A percentile compares a stretch with the other conserved stretches of the same genome.
phyloP scores from a whole-genome alignment of 2,888 invertebrate genomes.

The Sphinx pinastri region DNA sequence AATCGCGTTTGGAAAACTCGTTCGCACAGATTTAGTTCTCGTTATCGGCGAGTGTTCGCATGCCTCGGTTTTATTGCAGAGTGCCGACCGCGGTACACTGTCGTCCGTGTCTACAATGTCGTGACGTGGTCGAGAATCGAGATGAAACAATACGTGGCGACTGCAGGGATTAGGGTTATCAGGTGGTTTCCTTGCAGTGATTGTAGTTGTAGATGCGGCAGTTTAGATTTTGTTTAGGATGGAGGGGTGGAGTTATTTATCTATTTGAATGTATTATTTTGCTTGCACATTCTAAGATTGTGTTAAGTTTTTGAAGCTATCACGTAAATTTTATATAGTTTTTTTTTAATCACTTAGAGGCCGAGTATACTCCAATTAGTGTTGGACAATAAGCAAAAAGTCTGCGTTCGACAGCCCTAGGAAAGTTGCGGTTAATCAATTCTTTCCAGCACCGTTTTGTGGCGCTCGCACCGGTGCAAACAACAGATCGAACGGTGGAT shows the following conservation, averaged over 20 bases:
- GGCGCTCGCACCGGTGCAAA: not conserved
- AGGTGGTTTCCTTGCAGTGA: not conserved
- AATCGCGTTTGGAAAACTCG: constrained; percentile 1
- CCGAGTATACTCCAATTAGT: no score
- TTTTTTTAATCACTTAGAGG: no score
- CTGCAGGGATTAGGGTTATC: no score
- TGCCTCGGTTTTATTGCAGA: not conserved
- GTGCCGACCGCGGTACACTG: not conserved
- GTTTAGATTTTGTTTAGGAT: no score
- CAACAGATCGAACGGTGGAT: constrained; percentile 2
- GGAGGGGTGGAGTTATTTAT: no score
- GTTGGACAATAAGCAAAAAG: not conserved
- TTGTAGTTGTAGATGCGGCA: not conserved
- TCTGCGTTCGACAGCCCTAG: not conserved
- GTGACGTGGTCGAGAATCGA: not conserved
- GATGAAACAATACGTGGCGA: not conserved
- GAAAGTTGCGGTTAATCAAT: not conserved
- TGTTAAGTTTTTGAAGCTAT: no score
- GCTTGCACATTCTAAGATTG: no score
- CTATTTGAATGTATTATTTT: no score
- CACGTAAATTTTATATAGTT: no score
- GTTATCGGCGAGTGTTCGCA: not conserved
- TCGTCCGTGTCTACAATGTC: not conserved
- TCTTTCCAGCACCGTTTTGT: not conserved
- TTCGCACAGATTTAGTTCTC: not conserved